These are phyloP conservation scores for Lochmaea crataegi DNA, from an alignment of 2,888 invertebrate species.

Conservation along the genomic window DNA sequence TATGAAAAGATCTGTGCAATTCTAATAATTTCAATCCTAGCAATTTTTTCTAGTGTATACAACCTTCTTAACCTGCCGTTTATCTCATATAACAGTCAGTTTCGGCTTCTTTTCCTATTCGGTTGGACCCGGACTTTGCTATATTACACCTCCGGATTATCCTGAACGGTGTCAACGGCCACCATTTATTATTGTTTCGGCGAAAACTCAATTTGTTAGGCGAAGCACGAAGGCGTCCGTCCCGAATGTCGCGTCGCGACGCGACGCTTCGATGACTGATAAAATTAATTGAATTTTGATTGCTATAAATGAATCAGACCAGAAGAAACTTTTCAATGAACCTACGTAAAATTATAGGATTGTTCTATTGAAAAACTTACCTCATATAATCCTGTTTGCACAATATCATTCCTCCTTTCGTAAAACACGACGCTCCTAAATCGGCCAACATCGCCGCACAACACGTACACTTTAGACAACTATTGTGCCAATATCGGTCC, in stretches of 20 bases:
- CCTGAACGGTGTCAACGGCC: slow-evolving; percentile 49
- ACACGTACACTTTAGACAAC: slow-evolving; percentile 93
- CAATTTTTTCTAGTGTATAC: slow-evolving; percentile 19
- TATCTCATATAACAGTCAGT: slow-evolving; percentile 9
- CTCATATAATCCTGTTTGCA: slow-evolving; percentile 96
- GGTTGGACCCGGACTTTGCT: slow-evolving; percentile 40
- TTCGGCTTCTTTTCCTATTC: slow-evolving; percentile 9
- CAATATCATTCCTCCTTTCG: slow-evolving; percentile 92
- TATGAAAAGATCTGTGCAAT: background rate
- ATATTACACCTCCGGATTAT: slow-evolving; percentile 51
- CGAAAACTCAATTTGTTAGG: slow-evolving; percentile 58
- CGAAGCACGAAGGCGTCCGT: slow-evolving; percentile 37
- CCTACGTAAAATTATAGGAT: background rate
- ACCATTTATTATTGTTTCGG: slow-evolving; percentile 58
- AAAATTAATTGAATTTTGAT: slow-evolving; percentile 42
- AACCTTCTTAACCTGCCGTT: background rate
- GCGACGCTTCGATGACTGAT: slow-evolving; percentile 35
- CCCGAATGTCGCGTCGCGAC: slow-evolving; percentile 24
- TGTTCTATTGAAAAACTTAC: slow-evolving; percentile 69
- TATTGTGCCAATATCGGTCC: slow-evolving; percentile 96
- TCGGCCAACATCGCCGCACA: slow-evolving; percentile 91
- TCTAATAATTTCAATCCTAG: background rate
- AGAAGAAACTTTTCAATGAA: background rate
- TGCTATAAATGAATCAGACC: slow-evolving; percentile 22
- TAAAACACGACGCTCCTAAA: slow-evolving; percentile 91